Evolutionary conservation across 2,113 vertebrate genomes (phyloP).

Genomic region (Dasyurus viverrinus): DNA sequence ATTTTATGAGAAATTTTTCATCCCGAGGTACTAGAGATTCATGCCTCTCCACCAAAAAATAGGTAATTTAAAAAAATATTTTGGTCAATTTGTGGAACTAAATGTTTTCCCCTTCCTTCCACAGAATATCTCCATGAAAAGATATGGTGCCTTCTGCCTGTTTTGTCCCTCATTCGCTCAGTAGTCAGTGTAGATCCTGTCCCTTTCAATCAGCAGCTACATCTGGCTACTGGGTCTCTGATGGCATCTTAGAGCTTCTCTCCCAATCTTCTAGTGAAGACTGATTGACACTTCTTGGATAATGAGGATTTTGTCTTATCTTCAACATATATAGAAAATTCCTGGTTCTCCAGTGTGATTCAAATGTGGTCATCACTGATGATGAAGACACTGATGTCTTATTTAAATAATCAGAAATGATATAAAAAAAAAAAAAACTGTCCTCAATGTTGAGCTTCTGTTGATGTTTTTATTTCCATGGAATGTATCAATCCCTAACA

Average conservation of each 20-base stretch:
- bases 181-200: constrained; percentile 99
- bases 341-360: constrained; percentile 48
- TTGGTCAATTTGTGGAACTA: constrained; percentile 38
- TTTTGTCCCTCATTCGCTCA: constrained; percentile 91
- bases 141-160: constrained; percentile 43
- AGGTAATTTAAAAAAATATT: not conserved
- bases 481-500: constrained; percentile 38
- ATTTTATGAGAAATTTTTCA: not conserved
- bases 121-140: constrained; percentile 72
- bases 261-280: constrained; percentile 73
- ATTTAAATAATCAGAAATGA: constrained; percentile 53
- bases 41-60: not conserved
- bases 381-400: too few species aligned
- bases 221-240: constrained; percentile 99
- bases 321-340: constrained; percentile 71
- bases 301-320: constrained; percentile 79
- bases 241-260: constrained; percentile 87
- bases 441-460: constrained; percentile 23
- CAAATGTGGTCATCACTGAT: not conserved
- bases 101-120: constrained; percentile 74
- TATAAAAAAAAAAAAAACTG: not conserved
- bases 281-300: constrained; percentile 73
- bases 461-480: not conserved
- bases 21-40: not conserved
- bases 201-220: constrained; percentile 97